A percentile compares a stretch with the other conserved stretches of the same genome.
phyloP scores from a whole-genome alignment of 1,140 invertebrate genomes.

The Cydia fagiglandana region DNA sequence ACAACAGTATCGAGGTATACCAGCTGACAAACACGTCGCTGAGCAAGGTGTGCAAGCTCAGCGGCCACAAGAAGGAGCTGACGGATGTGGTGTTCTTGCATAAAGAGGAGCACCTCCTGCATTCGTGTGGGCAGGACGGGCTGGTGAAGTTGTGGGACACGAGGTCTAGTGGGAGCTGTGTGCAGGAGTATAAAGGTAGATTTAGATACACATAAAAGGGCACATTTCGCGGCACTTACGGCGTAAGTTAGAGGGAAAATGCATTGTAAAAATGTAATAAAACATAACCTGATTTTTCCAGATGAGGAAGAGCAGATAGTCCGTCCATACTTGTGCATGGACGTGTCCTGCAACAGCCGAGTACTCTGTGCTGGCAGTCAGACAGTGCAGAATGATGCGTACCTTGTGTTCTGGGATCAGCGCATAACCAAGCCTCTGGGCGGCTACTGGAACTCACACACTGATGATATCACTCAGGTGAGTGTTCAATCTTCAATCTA shows the following conservation, averaged over 20 bases:
- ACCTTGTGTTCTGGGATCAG: slow-evolving; percentile 91
- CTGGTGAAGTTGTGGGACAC: slow-evolving; percentile 83
- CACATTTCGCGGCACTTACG: too few relatives aligned
- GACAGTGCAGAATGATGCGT: slow-evolving; percentile 84
- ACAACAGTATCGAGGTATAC: slow-evolving; percentile 67
- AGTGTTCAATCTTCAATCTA: not conserved
- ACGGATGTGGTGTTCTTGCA: slow-evolving; percentile 82
- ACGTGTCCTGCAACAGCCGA: slow-evolving; percentile 85
- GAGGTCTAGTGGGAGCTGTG: slow-evolving; percentile 78
- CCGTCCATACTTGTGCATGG: slow-evolving; percentile 83
- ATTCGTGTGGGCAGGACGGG: slow-evolving; percentile 81
- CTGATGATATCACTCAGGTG: slow-evolving; percentile 90
- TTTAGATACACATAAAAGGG: too few relatives aligned
- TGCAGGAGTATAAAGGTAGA: slow-evolving; percentile 81
- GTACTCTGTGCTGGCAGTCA: slow-evolving; percentile 89
- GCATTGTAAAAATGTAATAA: not conserved
- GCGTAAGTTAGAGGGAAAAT: not conserved
- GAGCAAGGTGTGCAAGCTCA: slow-evolving; percentile 60
- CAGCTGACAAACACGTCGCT: slow-evolving; percentile 57
- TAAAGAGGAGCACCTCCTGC: slow-evolving; percentile 81
- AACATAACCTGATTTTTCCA: slow-evolving; percentile 37
- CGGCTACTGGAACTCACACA: slow-evolving; percentile 92
- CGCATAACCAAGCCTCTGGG: slow-evolving; percentile 85
- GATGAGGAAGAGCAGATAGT: slow-evolving; percentile 70
- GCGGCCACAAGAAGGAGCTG: slow-evolving; percentile 72